Conservation (phyloP, 2,113 vertebrate genomes). For the Cyprinodon variegatus region DNA sequence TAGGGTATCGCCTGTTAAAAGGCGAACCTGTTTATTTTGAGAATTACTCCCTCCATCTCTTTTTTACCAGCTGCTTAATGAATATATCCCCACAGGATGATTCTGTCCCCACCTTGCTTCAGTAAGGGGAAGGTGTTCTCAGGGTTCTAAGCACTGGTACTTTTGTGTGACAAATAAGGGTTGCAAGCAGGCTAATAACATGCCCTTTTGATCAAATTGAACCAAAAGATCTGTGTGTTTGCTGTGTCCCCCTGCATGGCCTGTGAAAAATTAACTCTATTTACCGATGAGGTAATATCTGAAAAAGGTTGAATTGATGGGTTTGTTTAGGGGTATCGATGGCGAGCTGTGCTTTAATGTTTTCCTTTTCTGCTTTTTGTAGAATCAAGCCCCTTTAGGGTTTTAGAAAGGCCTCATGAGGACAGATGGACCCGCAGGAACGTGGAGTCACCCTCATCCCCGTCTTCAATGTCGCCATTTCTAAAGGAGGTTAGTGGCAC, state of each 20-base stretch:
- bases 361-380: constrained; percentile 17
- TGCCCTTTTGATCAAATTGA: not conserved
- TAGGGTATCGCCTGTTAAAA: too few relatives aligned
- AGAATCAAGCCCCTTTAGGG: constrained; percentile 63
- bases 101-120: not conserved
- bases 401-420: constrained; percentile 54
- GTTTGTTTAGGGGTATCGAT: not conserved
- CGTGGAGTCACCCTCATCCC: constrained; percentile 26
- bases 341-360: not conserved
- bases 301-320: too few relatives aligned
- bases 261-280: not conserved
- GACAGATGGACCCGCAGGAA: constrained; percentile 78
- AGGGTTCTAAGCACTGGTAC: not conserved
- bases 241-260: not conserved
- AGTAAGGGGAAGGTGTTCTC: not conserved
- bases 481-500: too few relatives aligned
- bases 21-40: too few relatives aligned
- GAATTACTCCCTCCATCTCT: too few relatives aligned
- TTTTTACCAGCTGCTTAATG: too few relatives aligned
- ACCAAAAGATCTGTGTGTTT: not conserved
- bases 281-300: too few relatives aligned
- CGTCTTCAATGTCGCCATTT: constrained; percentile 27
- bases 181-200: not conserved
- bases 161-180: not conserved
- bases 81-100: not conserved